These are phyloP conservation scores for Pemphredon lugubris DNA, from an alignment of 2,888 invertebrate species.

Conservation along the genomic window DNA sequence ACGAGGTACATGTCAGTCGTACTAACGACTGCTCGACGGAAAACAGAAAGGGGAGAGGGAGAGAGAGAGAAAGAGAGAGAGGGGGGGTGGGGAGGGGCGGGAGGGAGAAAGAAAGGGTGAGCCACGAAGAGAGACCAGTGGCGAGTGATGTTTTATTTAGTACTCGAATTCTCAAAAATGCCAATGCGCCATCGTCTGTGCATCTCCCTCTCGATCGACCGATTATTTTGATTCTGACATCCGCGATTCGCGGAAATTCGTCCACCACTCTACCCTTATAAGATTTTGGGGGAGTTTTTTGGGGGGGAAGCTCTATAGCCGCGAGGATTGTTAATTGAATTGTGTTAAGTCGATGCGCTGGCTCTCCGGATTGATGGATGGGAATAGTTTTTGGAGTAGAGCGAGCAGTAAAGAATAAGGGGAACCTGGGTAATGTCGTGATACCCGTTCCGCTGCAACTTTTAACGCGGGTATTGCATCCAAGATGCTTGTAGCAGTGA, in stretches of 20 bases:
- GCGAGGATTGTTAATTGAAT: too few relatives aligned
- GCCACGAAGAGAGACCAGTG: slow-evolving; percentile 30
- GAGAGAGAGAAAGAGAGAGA: slow-evolving; percentile 7
- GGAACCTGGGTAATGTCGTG: too few relatives aligned
- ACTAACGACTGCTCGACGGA: slow-evolving; percentile 73
- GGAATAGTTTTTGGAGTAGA: too few relatives aligned
- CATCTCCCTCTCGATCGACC: slow-evolving; percentile 27
- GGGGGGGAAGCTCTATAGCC: too few relatives aligned
- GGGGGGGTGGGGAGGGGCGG: neutral
- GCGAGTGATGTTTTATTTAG: slow-evolving; percentile 79
- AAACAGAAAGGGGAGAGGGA: neutral
- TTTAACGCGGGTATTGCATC: too few relatives aligned
- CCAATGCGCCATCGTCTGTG: slow-evolving; percentile 42
- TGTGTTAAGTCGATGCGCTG: too few relatives aligned
- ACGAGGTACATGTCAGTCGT: slow-evolving; percentile 77
- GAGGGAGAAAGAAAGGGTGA: neutral
- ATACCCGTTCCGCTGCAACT: too few relatives aligned
- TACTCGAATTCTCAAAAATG: slow-evolving; percentile 73
- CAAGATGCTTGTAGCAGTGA: too few relatives aligned
- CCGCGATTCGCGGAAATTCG: slow-evolving; percentile 35
- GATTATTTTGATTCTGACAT: slow-evolving; percentile 38
- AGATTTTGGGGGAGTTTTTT: too few relatives aligned
- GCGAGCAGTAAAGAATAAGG: too few relatives aligned
- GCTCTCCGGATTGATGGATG: too few relatives aligned
- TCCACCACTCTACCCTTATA: neutral